phyloP scores from a whole-genome alignment of 2,797 vertebrate genomes.

The Esox masquinongy region DNA sequence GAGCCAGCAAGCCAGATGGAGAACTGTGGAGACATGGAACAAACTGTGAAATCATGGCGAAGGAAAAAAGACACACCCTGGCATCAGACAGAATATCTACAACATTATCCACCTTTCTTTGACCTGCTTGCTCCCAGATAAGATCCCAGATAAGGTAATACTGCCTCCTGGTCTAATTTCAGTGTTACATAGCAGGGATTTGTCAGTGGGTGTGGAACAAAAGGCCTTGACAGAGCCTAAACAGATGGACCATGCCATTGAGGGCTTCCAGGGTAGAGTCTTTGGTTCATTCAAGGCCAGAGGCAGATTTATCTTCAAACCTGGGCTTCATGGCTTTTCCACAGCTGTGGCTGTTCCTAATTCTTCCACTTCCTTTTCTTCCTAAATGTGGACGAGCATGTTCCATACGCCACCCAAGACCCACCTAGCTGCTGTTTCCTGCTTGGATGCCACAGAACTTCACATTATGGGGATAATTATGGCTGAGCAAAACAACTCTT shows the following conservation, averaged over 20 bases:
- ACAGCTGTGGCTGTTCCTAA: background rate
- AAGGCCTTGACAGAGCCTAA: constrained; percentile 16
- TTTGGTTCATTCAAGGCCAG: background rate
- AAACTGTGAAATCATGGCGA: constrained; percentile 43
- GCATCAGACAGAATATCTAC: constrained; percentile 4
- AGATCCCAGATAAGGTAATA: background rate
- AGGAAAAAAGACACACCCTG: constrained; percentile 24
- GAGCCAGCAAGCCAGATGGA: constrained; percentile 76
- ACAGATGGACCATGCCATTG: constrained; percentile 14
- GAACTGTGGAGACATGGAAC: constrained; percentile 58
- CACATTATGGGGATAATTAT: constrained; percentile 38
- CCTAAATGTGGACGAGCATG: constrained; percentile 4
- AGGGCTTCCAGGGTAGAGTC: background rate
- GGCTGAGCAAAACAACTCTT: constrained; percentile 55
- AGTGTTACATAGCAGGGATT: background rate
- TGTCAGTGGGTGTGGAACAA: background rate
- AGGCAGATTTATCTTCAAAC: constrained; percentile 6
- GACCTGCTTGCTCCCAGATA: constrained; percentile 20
- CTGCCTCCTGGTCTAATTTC: constrained; percentile 18
- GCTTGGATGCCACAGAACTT: constrained; percentile 24
- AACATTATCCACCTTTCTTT: constrained; percentile 40
- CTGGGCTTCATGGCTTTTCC: background rate
- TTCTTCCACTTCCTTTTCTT: background rate
- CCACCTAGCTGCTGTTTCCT: constrained; percentile 10
- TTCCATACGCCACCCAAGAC: constrained; percentile 16